Evolutionary conservation across 1,140 invertebrate genomes (phyloP), one percentile per base, ranked within the genome.

Genomic region (Antheraea pernyi): DNA sequence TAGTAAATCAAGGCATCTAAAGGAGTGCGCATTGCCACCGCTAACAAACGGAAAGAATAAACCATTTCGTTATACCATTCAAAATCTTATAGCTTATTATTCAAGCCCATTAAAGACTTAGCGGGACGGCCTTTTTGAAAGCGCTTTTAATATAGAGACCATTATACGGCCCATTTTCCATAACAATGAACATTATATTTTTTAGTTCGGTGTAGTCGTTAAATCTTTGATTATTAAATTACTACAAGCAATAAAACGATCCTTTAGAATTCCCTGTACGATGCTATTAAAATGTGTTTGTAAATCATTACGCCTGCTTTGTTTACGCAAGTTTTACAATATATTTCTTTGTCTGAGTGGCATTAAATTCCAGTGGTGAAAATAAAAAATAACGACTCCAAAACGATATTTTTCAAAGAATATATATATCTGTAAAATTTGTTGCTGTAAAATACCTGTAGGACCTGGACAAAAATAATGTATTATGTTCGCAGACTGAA

Each of bases 51-150:
- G 81, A 83, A 74, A 88, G 85, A 89, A 90, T 83, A 80, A 84
- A 82, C 81, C 79, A 78, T 83, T 87, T 83, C 70, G 65, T 74
- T 71, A 80, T 77, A 85, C 81, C 86, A 84, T 88, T 89, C 83
- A 85, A 89, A 86, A 83, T 83, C 83, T 89, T 88, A 85, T 82
- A 73, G 84, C 80, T 88, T 85, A 88, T 91, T 91, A 90, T 91
- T 91, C 84, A 86, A 86, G 82, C 81, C 81, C 82, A 83, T 91
- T 90, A 89, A 78, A 83, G 79, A 81, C 75, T 87, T 81, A 83
- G 86, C 85, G 80, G 83, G 82, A 82, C 83, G 84, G 84, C 72
- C 76, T 81, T 80, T 86, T 84, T 85, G 78, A 86, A 90, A 83
- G 79, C 75, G 72, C 78, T 85, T 77, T 85, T 83, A 83, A 80